Evolutionary conservation across 2,797 vertebrate genomes (phyloP).

Genomic region (Heliangelus exortis): DNA sequence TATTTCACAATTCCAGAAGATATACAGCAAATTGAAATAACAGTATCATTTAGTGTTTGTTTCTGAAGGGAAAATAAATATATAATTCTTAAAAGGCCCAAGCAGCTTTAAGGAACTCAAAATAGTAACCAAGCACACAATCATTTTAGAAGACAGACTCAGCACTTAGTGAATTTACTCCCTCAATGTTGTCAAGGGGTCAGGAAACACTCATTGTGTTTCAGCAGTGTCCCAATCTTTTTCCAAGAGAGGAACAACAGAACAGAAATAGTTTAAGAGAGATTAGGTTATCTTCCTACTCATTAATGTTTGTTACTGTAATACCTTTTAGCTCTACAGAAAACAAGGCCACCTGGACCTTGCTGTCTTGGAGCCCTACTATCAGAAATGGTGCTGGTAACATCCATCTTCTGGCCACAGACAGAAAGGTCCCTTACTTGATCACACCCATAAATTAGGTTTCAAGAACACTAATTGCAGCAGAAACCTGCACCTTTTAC

Average conservation of each 20-base stretch:
- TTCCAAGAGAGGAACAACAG: background rate
- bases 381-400: background rate
- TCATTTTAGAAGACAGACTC: background rate
- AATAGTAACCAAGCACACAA: background rate
- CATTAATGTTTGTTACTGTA: background rate
- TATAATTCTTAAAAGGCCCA: background rate
- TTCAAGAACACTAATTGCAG: background rate
- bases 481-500: background rate
- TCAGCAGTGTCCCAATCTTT: background rate
- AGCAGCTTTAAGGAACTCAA: background rate
- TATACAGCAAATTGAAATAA: background rate
- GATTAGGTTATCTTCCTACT: background rate
- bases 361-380: background rate
- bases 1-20: background rate
- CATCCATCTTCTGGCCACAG: background rate
- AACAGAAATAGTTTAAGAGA: background rate
- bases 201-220: background rate
- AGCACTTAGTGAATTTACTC: background rate
- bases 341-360: background rate
- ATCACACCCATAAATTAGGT: background rate
- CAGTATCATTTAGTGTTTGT: background rate
- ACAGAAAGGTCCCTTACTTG: background rate
- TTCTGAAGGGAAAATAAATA: background rate
- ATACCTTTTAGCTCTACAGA: background rate
- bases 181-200: accelerated